phyloP scores from a whole-genome alignment of 2,888 invertebrate genomes.

The Cecidostiba fungosa region DNA sequence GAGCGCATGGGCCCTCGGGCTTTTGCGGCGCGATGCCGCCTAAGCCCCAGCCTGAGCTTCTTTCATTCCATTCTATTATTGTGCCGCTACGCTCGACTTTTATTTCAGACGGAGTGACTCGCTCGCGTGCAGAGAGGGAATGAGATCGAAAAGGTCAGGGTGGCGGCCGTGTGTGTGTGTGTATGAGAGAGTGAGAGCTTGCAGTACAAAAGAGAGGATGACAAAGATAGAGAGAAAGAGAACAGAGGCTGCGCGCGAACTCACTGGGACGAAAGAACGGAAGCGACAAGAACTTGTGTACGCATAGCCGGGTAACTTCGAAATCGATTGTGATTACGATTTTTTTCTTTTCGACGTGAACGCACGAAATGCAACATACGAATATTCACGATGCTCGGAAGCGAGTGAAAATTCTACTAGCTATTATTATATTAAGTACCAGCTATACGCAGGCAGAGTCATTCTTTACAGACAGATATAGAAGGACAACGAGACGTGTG shows the following conservation, averaged over 20 bases:
- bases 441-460: too few relatives aligned
- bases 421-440: too few relatives aligned
- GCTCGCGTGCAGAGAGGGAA: neutral
- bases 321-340: too few relatives aligned
- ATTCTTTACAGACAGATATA: neutral
- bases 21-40: conserved; percentile 5
- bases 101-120: conserved; percentile 40
- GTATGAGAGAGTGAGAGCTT: neutral
- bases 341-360: too few relatives aligned
- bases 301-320: too few relatives aligned
- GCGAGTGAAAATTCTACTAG: too few relatives aligned
- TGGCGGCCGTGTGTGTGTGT: neutral
- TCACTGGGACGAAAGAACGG: neutral
- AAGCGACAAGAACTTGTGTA: too few relatives aligned
- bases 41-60: conserved; percentile 7
- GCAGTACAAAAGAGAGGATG: neutral
- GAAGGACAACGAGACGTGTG: neutral
- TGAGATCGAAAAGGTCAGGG: conserved; percentile 33
- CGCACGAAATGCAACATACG: too few relatives aligned
- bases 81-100: conserved; percentile 17
- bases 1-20: neutral
- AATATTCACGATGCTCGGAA: too few relatives aligned
- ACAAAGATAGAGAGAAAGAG: neutral
- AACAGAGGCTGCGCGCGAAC: neutral
- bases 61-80: conserved; percentile 47